A percentile compares a stretch with the other conserved stretches of the same genome.
Evolutionary conservation across 64 coral and sea anemone genomes (phyloP).

Genomic region (Porites lutea): DNA sequence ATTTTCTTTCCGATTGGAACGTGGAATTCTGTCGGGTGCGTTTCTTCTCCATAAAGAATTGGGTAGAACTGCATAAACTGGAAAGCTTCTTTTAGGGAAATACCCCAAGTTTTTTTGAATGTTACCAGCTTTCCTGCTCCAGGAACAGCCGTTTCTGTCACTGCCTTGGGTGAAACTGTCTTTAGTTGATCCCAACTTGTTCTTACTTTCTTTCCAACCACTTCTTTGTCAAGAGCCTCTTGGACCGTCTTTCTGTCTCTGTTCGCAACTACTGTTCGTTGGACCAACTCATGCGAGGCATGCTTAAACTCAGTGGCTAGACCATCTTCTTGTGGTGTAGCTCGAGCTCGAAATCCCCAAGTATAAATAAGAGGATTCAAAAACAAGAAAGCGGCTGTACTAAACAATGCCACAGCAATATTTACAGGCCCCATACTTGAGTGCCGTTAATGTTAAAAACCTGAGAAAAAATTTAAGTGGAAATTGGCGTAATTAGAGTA

Average conservation of each 20-base stretch:
- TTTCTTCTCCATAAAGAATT: slow-evolving; percentile 35
- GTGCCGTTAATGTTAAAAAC: no score
- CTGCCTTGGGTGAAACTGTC: background rate
- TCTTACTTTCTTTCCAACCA: background rate
- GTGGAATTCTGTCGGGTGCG: slow-evolving; percentile 16
- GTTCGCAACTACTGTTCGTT: no score
- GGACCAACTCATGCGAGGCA: no score
- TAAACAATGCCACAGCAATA: no score
- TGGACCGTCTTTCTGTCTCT: background rate
- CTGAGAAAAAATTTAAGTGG: no score
- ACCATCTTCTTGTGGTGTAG: no score
- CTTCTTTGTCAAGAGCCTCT: slow-evolving; percentile 2
- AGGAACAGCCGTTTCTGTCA: background rate
- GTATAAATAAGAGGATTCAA: no score
- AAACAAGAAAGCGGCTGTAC: no score
- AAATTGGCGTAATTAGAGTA: no score
- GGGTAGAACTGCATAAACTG: slow-evolving; percentile 45
- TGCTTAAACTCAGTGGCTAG: no score
- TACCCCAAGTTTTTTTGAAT: slow-evolving; percentile 18
- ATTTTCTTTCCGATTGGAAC: slow-evolving; percentile 27
- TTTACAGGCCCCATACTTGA: no score
- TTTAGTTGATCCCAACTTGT: background rate
- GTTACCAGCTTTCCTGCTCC: slow-evolving; percentile 4
- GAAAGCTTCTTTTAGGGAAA: slow-evolving; percentile 28
- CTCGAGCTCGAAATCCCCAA: no score